Conservation (phyloP, 2,797 vertebrate genomes). For the Gephyroberyx darwinii region DNA sequence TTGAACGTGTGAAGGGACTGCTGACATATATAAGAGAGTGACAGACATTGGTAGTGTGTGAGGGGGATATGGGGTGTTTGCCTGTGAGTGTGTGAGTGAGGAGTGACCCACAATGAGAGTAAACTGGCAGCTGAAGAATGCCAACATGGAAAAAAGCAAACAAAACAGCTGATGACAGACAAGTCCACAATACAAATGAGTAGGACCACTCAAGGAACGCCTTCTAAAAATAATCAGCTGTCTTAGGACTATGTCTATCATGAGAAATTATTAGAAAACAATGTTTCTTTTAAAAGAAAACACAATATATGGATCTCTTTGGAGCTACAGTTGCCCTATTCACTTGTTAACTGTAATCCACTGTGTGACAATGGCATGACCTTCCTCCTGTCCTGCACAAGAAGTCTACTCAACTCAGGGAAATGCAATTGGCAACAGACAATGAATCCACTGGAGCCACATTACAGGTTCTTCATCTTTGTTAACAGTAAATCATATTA, state of each 20-base stretch:
- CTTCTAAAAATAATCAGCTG: background rate
- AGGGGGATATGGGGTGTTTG: background rate
- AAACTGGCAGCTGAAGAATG: conserved; percentile 15
- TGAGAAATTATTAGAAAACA: too few species aligned
- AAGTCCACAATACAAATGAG: background rate
- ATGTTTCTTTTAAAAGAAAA: too few species aligned
- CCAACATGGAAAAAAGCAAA: conserved; percentile 14
- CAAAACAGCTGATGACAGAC: conserved; percentile 16
- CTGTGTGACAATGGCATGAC: background rate
- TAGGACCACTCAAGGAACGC: background rate
- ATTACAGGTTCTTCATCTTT: background rate
- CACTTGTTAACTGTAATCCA: background rate
- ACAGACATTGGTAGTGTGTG: conserved; percentile 32
- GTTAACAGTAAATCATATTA: background rate
- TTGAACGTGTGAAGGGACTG: conserved; percentile 37
- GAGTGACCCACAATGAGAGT: background rate
- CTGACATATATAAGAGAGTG: conserved; percentile 22
- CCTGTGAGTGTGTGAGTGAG: background rate
- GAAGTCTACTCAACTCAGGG: background rate
- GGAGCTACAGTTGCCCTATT: background rate
- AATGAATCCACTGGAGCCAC: background rate
- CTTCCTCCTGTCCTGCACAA: background rate
- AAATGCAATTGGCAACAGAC: background rate
- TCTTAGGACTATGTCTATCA: too few species aligned
- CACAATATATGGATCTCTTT: too few species aligned